Percentiles rank a stretch among this genome's conserved stretches.
These are phyloP conservation scores for Sisyra terminalis DNA, from an alignment of 2,888 invertebrate species.

Conservation along the genomic window DNA sequence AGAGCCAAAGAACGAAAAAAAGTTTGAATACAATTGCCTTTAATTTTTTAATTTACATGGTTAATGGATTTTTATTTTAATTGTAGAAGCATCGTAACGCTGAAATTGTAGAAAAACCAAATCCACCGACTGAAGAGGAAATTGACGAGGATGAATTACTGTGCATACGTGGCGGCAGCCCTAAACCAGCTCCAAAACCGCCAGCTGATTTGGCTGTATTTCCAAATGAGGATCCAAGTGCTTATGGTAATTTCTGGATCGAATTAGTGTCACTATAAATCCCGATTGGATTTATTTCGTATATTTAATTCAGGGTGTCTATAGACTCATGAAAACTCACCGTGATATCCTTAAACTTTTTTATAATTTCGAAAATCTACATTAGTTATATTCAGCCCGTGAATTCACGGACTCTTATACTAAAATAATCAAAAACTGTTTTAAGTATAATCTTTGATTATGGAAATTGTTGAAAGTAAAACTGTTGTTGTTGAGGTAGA, in stretches of 20 bases:
- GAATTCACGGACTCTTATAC: too few species aligned
- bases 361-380: too few species aligned
- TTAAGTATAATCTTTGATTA: too few species aligned
- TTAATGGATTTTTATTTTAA: background rate
- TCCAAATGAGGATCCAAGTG: background rate
- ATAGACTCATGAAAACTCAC: too few species aligned
- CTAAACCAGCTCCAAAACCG: slow-evolving; percentile 20
- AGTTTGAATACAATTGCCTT: background rate
- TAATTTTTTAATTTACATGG: background rate
- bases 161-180: slow-evolving; percentile 62
- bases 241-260: background rate
- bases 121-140: slow-evolving; percentile 28
- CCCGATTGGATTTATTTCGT: too few species aligned
- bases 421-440: too few species aligned
- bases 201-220: slow-evolving; percentile 18
- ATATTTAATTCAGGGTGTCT: too few species aligned
- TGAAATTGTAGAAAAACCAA: slow-evolving; percentile 3
- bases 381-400: too few species aligned
- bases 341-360: too few species aligned
- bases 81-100: background rate
- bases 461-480: too few species aligned
- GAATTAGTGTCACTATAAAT: too few species aligned
- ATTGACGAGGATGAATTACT: slow-evolving; percentile 67
- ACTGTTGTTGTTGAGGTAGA: too few species aligned
- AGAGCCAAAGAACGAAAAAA: slow-evolving; percentile 29